Base-by-base conservation (phyloP, 2,888 invertebrate genomes). In the Kuschelorhynchus macadamiae region DNA sequence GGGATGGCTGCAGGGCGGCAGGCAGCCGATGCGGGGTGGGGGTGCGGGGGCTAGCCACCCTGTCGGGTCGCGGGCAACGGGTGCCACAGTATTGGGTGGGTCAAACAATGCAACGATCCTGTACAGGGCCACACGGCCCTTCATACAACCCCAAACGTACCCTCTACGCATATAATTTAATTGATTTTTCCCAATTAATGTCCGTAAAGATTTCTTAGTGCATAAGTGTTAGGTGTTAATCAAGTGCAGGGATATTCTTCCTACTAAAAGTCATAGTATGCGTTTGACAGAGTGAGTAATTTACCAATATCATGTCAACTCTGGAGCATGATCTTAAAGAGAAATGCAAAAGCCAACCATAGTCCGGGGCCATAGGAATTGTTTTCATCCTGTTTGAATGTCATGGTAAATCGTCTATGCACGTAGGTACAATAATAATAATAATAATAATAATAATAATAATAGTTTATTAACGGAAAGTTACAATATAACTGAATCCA, bases 71-170 rank as follows among this genome's bases (percentile, higher is more conserved):
- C 76, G 82, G 83, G 83, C 82, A 82, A 83, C 81, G 83, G 82
- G 83, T 83, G 83, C 82, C 81, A 82, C 82, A 83, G 81, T 81
- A 81, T 81, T 83, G 83, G 83, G 83, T 84, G 83, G 83, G 83
- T 83, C 83, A 83, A 83, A 83, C 83, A 80, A 82, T 82, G 82
- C 81, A 77, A 71, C 71, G 71, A 71, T 67, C 67, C 59, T 64
- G 67, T 64, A 62, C 71, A 67, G 67, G 67, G 67, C 67, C 67
- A 66, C 61, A 70, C 56, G 70, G 65, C 70, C 70, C 70, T 70
- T 66, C 57, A 70, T 71, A 44, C 64, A 71, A 59, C 71, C 64
- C 64, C 44, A 64, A 60, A 64, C 69, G 69, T 65, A 65, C 60
- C 46, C 25, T 61, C 21, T 39, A 69, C 69, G 69, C 69, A 65